These are phyloP conservation scores for Mizuhopecten yessoensis DNA, from an alignment of 1,140 invertebrate genomes.

Conservation along the genomic window DNA sequence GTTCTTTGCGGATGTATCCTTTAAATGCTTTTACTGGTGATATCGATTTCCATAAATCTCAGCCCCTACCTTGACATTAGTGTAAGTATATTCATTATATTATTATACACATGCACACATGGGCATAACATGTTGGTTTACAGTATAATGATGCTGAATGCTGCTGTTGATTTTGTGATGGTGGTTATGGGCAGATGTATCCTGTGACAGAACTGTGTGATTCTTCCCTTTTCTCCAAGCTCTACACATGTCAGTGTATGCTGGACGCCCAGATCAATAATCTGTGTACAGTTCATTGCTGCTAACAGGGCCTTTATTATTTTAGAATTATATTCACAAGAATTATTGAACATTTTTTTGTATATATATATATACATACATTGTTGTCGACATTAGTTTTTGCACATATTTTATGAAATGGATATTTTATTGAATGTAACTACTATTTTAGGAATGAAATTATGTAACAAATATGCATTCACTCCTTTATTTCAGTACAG, in stretches of 20 bases:
- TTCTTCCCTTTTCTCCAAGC: slow-evolving; percentile 11
- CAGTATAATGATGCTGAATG: neutral
- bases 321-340: slow-evolving; percentile 35
- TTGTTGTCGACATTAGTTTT: neutral
- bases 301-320: slow-evolving; percentile 38
- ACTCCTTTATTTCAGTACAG: neutral
- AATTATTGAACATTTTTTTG: slow-evolving; percentile 4
- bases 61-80: slow-evolving; percentile 30
- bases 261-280: slow-evolving; percentile 23
- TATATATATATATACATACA: neutral
- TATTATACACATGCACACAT: slow-evolving; percentile 30
- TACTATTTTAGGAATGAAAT: no score
- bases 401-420: neutral
- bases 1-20: slow-evolving; percentile 98
- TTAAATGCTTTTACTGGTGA: slow-evolving; percentile 81
- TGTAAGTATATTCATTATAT: slow-evolving; percentile 31
- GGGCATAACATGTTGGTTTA: neutral
- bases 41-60: slow-evolving; percentile 40
- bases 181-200: slow-evolving; percentile 31
- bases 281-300: slow-evolving; percentile 38
- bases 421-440: neutral
- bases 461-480: neutral
- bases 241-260: slow-evolving; percentile 23
- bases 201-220: neutral
- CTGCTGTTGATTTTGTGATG: slow-evolving; percentile 10